Base-by-base conservation (phyloP, 2,113 vertebrate species). In the Poicephalus gulielmi region DNA sequence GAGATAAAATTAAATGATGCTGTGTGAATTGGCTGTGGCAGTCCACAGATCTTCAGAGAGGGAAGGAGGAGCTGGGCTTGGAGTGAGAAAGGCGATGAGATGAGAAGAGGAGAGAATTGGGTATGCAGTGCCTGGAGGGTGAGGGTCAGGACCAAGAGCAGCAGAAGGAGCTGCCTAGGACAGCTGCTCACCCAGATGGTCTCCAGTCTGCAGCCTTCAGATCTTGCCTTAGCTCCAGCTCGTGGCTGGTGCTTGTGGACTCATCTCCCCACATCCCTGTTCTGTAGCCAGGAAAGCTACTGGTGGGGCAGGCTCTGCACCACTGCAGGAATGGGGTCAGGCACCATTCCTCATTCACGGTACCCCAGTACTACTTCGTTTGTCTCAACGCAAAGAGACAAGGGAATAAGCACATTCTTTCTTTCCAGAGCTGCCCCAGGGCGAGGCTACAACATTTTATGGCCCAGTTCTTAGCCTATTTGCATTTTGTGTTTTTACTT, bases 161-260 rank as follows among this genome's bases (percentile, higher is more conserved):
- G 86, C 96, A 97, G 95, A 95, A 96, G 95, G 95, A 95, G 71
- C 87, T 94, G 82, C 53, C 53, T 88, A 35, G 86, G 90, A 93
- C 95, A 96, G 96, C 92, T 96, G 95, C 95, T 94, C 75, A 80
- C 75, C 57, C 94, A 95, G 95, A 96, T 95, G 94, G 94, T 90
- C 67, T 77, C 71, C 70, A 80, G 75, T 69, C 90, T 94, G 94
- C 59, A 95, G 78, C 49, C 53, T 94, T 87, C 70, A 87, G 70
- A 69, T 69, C 83, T 44, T 91, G 94, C 93, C 87, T 83, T 14
- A 77, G 82, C 59, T 91, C 70, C 82, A 93, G 82, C 90, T 70
- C 0, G 1, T 59, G 71, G 85, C 90, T 85, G 79, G 81, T 86
- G 75, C 94, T 59, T 62, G 49, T 83, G 93, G 75, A 53, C 75